Evolutionary conservation across 1,140 invertebrate genomes (phyloP), one percentile per base, ranked within the genome.

Genomic region (Drosophila tani): DNA sequence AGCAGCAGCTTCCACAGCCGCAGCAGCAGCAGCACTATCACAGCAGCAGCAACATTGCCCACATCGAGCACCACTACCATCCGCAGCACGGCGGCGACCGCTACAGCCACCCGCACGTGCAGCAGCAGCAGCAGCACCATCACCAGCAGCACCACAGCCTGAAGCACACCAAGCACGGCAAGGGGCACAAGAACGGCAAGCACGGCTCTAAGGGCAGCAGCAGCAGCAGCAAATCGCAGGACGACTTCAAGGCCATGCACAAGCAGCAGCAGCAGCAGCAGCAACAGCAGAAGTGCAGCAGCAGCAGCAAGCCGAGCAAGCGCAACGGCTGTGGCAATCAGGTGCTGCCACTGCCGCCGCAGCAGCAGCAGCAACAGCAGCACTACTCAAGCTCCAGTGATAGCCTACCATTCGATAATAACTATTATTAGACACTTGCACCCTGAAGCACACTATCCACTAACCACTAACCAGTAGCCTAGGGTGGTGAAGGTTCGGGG

Each of bases 331-430:
- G 65, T 77, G 77, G 79, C 65, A 91, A 75, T 51, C 82, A 87
- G 32, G 43, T 77, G 55, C 32, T 77, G 70, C 71, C 80, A 41
- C 82, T 81, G 59, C 64, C 67, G 5, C 80, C 67, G 11, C 77
- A 79, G 62, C 80, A 65, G 24, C 75, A 73, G 29, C 81, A 76
- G 32, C 78, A 71, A 24, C 70, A 81, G 63, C 76, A 78, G 24
- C 84, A 92, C 57, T 92, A 87, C 56, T 82, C 91, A 17, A 92
- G 91, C 68, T 92, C 91, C 53, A 92, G 84, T 79, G 91, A 92
- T 81, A 92, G 91, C 78, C 69, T 92, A 68, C 91, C 90, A 74
- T 92, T 91, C 62, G 91, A 92, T 91, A 92, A 92, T 85, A 92
- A 92, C 73, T 92, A 92, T 71, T 92, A 92, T 91, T 92, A 91